phyloP scores from a whole-genome alignment of 2,888 invertebrate genomes.

The Isoperla grammatica region DNA sequence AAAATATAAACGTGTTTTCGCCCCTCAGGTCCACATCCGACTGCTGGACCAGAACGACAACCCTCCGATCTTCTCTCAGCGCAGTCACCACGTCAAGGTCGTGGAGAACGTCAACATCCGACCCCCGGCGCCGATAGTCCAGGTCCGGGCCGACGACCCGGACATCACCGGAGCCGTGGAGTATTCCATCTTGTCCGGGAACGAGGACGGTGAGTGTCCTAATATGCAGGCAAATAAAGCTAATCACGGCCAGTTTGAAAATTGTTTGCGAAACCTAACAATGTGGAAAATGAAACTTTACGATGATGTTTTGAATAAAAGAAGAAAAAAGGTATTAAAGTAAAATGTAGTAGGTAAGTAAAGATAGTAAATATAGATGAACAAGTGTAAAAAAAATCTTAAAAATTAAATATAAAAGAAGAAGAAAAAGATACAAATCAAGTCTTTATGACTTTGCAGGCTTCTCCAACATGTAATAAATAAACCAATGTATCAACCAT shows the following conservation, averaged over 20 bases:
- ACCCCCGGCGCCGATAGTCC: conserved; percentile 76
- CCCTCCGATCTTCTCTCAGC: conserved; percentile 71
- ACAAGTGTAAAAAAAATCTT: too few species aligned
- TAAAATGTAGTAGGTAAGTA: too few species aligned
- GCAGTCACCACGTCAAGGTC: conserved; percentile 70
- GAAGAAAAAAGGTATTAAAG: too few species aligned
- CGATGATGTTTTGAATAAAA: conserved; percentile 23
- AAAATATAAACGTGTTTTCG: conserved; percentile 22
- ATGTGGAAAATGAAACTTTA: too few species aligned
- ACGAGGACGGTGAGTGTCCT: conserved; percentile 53
- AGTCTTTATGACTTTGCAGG: too few species aligned
- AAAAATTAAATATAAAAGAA: too few species aligned
- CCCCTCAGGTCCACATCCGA: conserved; percentile 53
- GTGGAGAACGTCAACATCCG: conserved; percentile 76
- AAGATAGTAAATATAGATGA: too few species aligned
- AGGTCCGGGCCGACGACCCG: conserved; percentile 71
- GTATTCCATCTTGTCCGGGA: conserved; percentile 65
- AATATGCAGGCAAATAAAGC: too few species aligned
- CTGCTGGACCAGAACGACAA: conserved; percentile 87
- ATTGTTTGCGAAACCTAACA: background rate
- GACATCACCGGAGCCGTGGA: conserved; percentile 73
- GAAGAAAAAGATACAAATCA: too few species aligned
- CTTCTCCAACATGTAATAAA: too few species aligned
- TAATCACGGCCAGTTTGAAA: too few species aligned
- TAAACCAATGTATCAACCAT: too few species aligned